These are phyloP conservation scores for Sebastes baramenuke DNA, from an alignment of 2,797 vertebrate species.

Conservation along the genomic window DNA sequence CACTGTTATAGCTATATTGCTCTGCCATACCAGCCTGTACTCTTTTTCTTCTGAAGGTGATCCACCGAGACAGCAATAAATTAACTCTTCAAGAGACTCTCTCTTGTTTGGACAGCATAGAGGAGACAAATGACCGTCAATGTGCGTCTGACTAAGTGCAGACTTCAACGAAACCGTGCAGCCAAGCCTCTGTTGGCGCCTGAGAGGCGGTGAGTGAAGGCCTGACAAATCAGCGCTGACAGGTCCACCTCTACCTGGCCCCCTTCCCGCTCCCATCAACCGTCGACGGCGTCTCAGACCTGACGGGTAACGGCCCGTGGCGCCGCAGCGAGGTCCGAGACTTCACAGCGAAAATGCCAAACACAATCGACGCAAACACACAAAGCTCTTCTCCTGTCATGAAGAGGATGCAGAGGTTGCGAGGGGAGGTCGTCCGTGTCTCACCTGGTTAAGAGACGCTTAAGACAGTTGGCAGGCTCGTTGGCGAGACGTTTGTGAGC, in stretches of 20 bases:
- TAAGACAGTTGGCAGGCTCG: constrained; percentile 25
- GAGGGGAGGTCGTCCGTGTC: constrained; percentile 42
- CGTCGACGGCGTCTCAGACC: not conserved
- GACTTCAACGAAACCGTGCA: constrained; percentile 38
- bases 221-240: constrained; percentile 63
- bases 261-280: constrained; percentile 57
- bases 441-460: constrained; percentile 77
- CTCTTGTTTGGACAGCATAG: constrained; percentile 57
- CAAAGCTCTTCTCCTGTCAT: constrained; percentile 43
- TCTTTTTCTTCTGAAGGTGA: constrained; percentile 37
- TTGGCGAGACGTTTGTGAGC: constrained; percentile 17
- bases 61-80: constrained; percentile 56
- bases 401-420: constrained; percentile 37
- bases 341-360: constrained; percentile 60
- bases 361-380: constrained; percentile 33
- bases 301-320: constrained; percentile 60
- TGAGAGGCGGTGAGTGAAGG: constrained; percentile 55
- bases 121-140: constrained; percentile 51
- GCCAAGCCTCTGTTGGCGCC: constrained; percentile 50
- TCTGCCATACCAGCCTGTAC: not conserved
- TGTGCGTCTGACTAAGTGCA: constrained; percentile 47
- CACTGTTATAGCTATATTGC: no score
- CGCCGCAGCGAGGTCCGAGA: constrained; percentile 15
- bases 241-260: constrained; percentile 74
- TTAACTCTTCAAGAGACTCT: constrained; percentile 40